These are phyloP conservation scores for Malurus alboscapulatus DNA, from an alignment of 2,113 vertebrate genomes.

Conservation along the genomic window DNA sequence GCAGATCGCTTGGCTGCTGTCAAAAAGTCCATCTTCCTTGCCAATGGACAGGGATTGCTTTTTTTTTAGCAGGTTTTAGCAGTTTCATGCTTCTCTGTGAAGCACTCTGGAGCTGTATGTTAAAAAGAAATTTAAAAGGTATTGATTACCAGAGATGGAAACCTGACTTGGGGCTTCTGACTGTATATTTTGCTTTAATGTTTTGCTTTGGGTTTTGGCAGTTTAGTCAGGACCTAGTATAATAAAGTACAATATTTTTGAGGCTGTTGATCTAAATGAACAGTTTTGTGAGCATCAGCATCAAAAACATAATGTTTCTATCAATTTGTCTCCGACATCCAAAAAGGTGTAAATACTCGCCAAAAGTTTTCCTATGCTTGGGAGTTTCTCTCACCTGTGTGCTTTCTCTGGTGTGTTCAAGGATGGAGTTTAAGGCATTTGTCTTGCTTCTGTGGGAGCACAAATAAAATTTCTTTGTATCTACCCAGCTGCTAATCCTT, in stretches of 20 bases:
- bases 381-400: background rate
- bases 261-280: background rate
- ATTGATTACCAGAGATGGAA: background rate
- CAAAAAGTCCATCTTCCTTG: background rate
- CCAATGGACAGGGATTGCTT: background rate
- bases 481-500: background rate
- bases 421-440: background rate
- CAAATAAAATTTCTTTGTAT: background rate
- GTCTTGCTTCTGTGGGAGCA: background rate
- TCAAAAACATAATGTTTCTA: background rate
- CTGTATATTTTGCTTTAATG: background rate
- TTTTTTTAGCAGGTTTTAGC: background rate
- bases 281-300: background rate
- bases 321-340: background rate
- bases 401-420: background rate
- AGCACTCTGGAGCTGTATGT: background rate
- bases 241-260: background rate
- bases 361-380: background rate
- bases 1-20: background rate
- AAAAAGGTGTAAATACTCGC: background rate
- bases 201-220: background rate
- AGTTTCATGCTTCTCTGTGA: background rate
- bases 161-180: background rate
- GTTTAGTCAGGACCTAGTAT: background rate
- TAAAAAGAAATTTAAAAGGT: background rate